phyloP scores from a whole-genome alignment of 2,888 invertebrate species.

The Invenusta paracnida region DNA sequence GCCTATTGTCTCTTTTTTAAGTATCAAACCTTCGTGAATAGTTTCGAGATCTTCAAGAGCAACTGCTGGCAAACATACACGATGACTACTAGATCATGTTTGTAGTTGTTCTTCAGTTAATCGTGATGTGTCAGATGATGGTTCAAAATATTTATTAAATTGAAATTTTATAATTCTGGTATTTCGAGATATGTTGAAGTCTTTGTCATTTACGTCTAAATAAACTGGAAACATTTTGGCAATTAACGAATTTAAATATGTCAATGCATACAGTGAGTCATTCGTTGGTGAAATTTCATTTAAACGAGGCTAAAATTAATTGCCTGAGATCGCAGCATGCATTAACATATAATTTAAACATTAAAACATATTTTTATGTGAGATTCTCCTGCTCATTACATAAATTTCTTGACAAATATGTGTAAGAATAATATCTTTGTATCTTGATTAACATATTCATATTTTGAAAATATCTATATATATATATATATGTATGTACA shows the following conservation, averaged over 20 bases:
- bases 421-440: too few relatives aligned
- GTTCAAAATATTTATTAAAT: neutral
- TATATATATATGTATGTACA: too few relatives aligned
- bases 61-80: neutral
- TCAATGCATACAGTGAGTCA: neutral
- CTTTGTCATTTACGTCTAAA: neutral
- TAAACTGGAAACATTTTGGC: neutral
- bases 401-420: too few relatives aligned
- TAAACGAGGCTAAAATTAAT: too few relatives aligned
- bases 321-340: too few relatives aligned
- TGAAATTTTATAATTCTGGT: neutral
- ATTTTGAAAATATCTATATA: too few relatives aligned
- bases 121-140: neutral
- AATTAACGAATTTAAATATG: neutral
- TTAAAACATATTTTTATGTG: too few relatives aligned
- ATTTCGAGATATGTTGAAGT: neutral
- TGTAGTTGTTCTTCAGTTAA: neutral
- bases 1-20: neutral
- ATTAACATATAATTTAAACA: too few relatives aligned
- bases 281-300: too few relatives aligned
- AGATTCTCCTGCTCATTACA: too few relatives aligned
- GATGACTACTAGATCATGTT: neutral
- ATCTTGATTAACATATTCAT: too few relatives aligned
- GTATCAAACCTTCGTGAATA: neutral
- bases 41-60: neutral